Base-by-base conservation (phyloP, 2,888 invertebrate genomes). In the Ditula angustiorana region DNA sequence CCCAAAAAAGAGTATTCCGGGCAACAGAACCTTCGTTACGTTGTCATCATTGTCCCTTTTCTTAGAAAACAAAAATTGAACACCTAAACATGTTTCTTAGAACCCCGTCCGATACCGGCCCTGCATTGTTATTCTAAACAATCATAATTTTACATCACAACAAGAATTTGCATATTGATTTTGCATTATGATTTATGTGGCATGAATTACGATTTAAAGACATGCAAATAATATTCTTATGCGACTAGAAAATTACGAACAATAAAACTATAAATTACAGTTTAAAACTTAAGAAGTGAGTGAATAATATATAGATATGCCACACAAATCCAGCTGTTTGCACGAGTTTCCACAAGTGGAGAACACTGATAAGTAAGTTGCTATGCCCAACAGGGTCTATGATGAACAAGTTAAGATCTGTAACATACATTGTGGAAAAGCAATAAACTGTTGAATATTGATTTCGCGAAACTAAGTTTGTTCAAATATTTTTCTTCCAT, bases 11-110 rank as follows among this genome's bases (percentile, higher is more conserved):
- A 13, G 11, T 46, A n/a, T n/a, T n/a, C n/a, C 11, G 8, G 7
- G 10, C 11, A 23, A 11, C 11, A 10, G 2, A 16, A 16, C 8
- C 16, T 37, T 4, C 3, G 1, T 7, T 16, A 28, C 28, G 23
- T 52, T 58, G 8, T 55, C 66, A 69, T 69, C 69, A 67, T 69
- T 55, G 66, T 64, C 61, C 68, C 65, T 69, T 66, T 74, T 73
- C 73, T 67, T 49, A 69, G 74, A 71, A 73, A 71, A 74, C 70
- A 73, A 74, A 70, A 69, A 69, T 21, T 57, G 49, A 44, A 68
- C 65, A 58, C 65, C 69, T 66, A 71, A 73, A 72, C 69, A 68
- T 61, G 61, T 44, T 49, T 67, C 71, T 69, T 35, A 28, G 58
- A 69, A 72, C 71, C 66, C 49, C 52, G 61, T 46, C 66, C 67